phyloP scores from a whole-genome alignment of 2,797 vertebrate species.

The Paramormyrops hopkinsi region DNA sequence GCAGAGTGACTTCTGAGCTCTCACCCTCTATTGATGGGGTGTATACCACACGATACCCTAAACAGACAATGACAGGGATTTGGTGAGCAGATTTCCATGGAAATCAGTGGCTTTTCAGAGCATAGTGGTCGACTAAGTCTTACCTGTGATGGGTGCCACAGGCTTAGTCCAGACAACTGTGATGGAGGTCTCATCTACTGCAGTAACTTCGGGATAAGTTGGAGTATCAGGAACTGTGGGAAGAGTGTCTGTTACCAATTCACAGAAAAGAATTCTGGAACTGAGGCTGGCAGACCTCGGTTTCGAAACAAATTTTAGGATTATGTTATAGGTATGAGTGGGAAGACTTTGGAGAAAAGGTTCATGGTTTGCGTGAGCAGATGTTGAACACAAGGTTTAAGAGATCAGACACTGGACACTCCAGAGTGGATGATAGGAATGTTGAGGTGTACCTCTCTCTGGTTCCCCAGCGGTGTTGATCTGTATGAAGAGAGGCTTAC shows the following conservation, averaged over 20 bases:
- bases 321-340: conserved; percentile 53
- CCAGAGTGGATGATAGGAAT: not conserved
- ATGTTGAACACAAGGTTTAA: not conserved
- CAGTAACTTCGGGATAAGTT: conserved; percentile 67
- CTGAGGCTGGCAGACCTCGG: not conserved
- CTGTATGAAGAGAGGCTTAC: conserved; percentile 81
- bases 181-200: conserved; percentile 83
- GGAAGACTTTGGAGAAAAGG: not conserved
- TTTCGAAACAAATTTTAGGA: not conserved
- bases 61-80: not conserved
- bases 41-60: conserved; percentile 90
- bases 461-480: conserved; percentile 81
- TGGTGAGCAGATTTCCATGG: not conserved
- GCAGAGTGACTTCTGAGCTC: conserved; percentile 88
- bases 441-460: conserved; percentile 36
- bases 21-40: conserved; percentile 82
- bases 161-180: conserved; percentile 86
- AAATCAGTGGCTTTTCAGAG: conserved; percentile 35
- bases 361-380: not conserved
- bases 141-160: conserved; percentile 91
- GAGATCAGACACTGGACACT: not conserved
- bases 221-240: conserved; percentile 83
- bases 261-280: not conserved
- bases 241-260: not conserved
- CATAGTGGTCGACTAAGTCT: not conserved